phyloP scores from a whole-genome alignment of 53 echinoderm and acorn worm genomes.

The Astropecten irregularis region DNA sequence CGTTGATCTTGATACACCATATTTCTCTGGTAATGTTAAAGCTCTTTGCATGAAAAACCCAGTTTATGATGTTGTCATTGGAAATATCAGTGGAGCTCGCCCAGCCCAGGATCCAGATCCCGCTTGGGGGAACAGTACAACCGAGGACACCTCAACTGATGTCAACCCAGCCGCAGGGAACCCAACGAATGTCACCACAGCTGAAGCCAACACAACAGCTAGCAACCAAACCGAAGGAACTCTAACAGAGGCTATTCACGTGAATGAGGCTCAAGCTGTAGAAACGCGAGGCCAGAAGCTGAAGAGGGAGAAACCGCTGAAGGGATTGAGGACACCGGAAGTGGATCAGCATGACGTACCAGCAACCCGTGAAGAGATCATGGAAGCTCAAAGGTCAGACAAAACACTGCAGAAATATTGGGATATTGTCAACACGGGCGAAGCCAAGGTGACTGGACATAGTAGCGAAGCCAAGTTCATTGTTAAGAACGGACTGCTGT shows the following conservation, averaged over 20 bases:
- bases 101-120: background rate
- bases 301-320: background rate
- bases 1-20: constrained; percentile 21
- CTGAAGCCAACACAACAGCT: background rate
- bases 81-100: background rate
- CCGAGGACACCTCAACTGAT: too few species aligned
- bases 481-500: constrained; percentile 38
- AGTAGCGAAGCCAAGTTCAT: background rate
- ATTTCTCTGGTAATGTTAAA: background rate
- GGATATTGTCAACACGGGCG: constrained; percentile 1
- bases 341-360: background rate
- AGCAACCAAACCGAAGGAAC: background rate
- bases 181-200: background rate
- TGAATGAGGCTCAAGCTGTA: constrained; percentile 14
- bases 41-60: constrained; percentile 45
- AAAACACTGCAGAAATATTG: constrained; percentile 10
- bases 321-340: background rate
- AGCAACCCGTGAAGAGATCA: background rate
- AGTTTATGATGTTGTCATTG: constrained; percentile 4
- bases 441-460: background rate
- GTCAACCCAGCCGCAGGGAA: background rate
- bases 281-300: constrained; percentile 28
- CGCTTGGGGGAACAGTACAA: background rate
- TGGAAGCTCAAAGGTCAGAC: constrained; percentile 32
- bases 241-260: too few species aligned